phyloP scores from a whole-genome alignment of 2,113 vertebrate species.

The Phalacrocorax brasilianus region DNA sequence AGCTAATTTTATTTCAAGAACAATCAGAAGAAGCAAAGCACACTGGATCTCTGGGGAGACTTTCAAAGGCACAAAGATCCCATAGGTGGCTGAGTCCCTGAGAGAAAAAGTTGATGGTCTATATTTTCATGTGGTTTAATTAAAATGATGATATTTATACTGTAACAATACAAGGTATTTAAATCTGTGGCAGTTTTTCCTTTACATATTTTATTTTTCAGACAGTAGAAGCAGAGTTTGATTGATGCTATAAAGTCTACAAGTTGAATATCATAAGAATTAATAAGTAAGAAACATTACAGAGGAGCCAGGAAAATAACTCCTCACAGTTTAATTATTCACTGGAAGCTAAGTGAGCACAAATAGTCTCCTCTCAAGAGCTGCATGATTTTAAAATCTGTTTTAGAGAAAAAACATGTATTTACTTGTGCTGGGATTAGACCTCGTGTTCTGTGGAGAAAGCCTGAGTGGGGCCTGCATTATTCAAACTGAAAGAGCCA shows the following conservation, averaged over 20 bases:
- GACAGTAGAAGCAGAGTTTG: not conserved
- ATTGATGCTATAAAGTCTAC: not conserved
- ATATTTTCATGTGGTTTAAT: not conserved
- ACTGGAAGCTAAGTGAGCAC: conserved; percentile 10
- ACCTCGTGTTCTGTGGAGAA: not conserved
- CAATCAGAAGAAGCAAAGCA: not conserved
- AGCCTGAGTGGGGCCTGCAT: not conserved
- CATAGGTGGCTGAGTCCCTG: not conserved
- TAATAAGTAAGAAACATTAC: not conserved
- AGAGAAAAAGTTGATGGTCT: not conserved
- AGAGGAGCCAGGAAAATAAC: not conserved
- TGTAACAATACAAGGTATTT: not conserved
- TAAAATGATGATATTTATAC: not conserved
- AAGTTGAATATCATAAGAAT: not conserved
- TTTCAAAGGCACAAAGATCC: not conserved
- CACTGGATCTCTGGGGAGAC: not conserved
- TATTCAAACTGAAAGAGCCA: not conserved
- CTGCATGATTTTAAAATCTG: not conserved
- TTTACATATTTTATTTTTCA: not conserved
- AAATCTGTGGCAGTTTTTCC: not conserved
- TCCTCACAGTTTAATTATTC: conserved; percentile 22
- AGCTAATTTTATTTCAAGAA: not conserved
- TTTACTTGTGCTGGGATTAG: not conserved
- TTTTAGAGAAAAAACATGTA: not conserved
- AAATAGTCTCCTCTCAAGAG: conserved; percentile 20